Base-by-base conservation (phyloP, 30 jellyfish, hydroid and myxozoan genomes). In the Pelagia noctiluca region DNA sequence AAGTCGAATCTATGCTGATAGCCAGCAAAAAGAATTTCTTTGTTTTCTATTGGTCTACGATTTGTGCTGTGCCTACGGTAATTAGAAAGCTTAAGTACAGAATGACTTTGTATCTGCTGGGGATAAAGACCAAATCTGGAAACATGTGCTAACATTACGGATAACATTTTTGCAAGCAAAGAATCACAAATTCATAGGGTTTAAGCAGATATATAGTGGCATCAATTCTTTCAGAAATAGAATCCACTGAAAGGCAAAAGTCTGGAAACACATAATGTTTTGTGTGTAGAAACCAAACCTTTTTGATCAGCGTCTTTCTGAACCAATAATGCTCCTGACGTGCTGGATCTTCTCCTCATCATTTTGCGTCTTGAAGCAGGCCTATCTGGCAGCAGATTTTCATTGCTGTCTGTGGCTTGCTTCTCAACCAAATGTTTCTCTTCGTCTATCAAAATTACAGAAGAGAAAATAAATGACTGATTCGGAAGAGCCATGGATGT, bases 291-390 rank as follows among this genome's bases (percentile, higher is more conserved):
- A 3, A 4, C 2, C 68, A 10, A 5, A 52, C 68, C 68, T 52
- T 8, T 52, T 52, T 52, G 12, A 52, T 52, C 68, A 10, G 68
- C 80, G 0, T 69, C 74, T 4, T 64, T 34, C 0, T 36, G 52
- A 1, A 23, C 28, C 28, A 82, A 80, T 18, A 82, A 32, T 13
- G 82, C 75, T 2, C 92, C 92, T 30, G 92, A 82, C 13, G 92
- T 82, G 47, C 92, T 82, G 1, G 92, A 82, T 70, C 83, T 69
- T 53, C 92, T 69, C 0, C 92, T 82, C n/a, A 64, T 26, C 19
- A 22, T 34, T 29, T 38, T 50, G 26, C 68, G 68, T 36, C 75
- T 46, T 62, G 64, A 28, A 26, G 30, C 33, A 19, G 29, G 76
- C 81, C 42, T 82, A 3, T 36, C 35, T 30, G 86, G 57, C 34